These are phyloP conservation scores for Anolis sagrei DNA, from an alignment of 2,113 vertebrate genomes.

Conservation along the genomic window DNA sequence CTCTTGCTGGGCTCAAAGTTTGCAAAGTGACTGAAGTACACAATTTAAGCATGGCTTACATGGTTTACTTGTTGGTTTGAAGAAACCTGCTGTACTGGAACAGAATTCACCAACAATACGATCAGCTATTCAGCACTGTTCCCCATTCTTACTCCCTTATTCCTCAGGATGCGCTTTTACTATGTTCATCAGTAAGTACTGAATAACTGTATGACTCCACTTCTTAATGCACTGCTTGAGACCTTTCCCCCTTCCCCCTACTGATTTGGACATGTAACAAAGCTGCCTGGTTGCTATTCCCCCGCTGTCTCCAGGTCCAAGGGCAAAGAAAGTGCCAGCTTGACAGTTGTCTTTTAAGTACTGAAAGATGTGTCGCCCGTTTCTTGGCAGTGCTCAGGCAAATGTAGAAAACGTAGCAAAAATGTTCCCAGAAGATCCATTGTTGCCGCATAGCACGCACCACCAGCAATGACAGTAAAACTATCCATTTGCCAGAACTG, in stretches of 20 bases:
- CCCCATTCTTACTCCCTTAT: not conserved
- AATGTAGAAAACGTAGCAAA: conserved; percentile 35
- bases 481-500: not conserved
- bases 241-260: conserved; percentile 14
- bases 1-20: not conserved
- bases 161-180: not conserved
- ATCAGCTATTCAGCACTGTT: not conserved
- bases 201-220: not conserved
- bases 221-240: conserved; percentile 4
- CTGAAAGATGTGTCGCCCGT: conserved; percentile 54
- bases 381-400: conserved; percentile 27
- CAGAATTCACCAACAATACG: conserved; percentile 6
- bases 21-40: conserved; percentile 2
- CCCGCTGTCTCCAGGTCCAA: conserved; percentile 2
- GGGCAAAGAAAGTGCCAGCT: conserved; percentile 29
- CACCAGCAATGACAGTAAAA: not conserved
- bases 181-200: not conserved
- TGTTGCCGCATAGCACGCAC: not conserved
- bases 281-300: conserved; percentile 63
- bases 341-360: conserved; percentile 53
- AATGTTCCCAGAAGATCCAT: conserved; percentile 31
- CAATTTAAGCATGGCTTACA: conserved; percentile 14
- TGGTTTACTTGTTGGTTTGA: conserved; percentile 14
- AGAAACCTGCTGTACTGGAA: conserved; percentile 19
- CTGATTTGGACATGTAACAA: conserved; percentile 49